Evolutionary conservation across 2,113 vertebrate species (phyloP), one percentile per base, ranked within the genome.

Genomic region (Nematolebias whitei): DNA sequence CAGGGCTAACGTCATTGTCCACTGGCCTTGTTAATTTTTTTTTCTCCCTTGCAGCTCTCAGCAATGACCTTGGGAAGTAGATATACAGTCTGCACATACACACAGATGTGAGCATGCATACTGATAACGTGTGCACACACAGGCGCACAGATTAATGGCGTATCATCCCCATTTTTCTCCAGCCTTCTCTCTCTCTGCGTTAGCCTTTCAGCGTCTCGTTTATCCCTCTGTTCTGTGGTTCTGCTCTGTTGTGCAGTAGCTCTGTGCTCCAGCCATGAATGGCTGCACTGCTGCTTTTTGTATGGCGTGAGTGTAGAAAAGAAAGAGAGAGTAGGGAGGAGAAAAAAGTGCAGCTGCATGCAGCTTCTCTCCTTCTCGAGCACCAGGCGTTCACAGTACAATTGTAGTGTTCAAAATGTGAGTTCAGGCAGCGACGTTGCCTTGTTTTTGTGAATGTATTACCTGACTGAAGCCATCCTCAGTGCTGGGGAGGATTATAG

Each of bases 51-150:
- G 55, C 11, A 47, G 74, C 85, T 83, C 74, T 72, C 72, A 44
- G 80, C 88, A 76, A 77, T 88, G 84, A 89, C 88, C 88, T 89
- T 88, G 88, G 70, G 72, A 84, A 61, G 69, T 62, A 82, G 82
- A 78, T 78, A 32, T 68, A 47, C 62, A 72, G 75, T 77, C 69
- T 15, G 44, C 62, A 67, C 39, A 43, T 39, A 68, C 15, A 49
- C 49, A 72, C 57, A 81, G 41, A 71, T 71, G 71, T 75, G 68
- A 74, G 58, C 70, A 32, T 47, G 40, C 67, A 67, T 63, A 74
- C 41, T 53, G 57, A 80, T 70, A 52, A 74, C 41, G 22, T 45
- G 50, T 22, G 58, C 47, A 68, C 45, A 58, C 49, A 61, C 32
- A 50, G 4, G 19, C 1, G 35, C 50, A 60, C 39, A 75, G 71